Conservation (phyloP, 2,888 invertebrate species). For the Xylocampa areola region DNA sequence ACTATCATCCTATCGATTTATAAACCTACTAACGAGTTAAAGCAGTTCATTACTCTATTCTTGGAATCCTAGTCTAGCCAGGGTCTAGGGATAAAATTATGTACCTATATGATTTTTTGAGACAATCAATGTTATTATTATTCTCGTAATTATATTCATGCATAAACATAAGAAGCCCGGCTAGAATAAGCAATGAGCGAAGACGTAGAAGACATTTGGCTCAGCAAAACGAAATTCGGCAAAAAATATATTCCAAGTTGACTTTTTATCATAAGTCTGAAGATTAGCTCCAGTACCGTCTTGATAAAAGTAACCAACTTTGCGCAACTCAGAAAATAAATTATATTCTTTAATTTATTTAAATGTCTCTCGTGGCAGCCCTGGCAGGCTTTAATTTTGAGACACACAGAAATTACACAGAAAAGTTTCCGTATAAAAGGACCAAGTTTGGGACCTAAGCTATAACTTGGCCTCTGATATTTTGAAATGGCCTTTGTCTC, state of each 20-base stretch:
- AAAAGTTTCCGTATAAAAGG: slow-evolving; percentile 36
- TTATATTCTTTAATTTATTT: slow-evolving; percentile 47
- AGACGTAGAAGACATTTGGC: neutral
- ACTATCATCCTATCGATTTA: too few relatives aligned
- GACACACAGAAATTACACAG: slow-evolving; percentile 32
- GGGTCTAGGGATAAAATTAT: too few relatives aligned
- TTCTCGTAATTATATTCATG: too few relatives aligned
- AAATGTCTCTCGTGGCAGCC: slow-evolving; percentile 25
- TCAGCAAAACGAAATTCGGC: neutral
- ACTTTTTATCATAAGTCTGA: slow-evolving; percentile 16
- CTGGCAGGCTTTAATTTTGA: slow-evolving; percentile 23
- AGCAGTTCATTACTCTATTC: too few relatives aligned
- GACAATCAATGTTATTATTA: too few relatives aligned
- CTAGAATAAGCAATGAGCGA: too few relatives aligned
- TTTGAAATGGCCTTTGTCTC: slow-evolving; percentile 26
- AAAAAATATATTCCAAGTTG: neutral
- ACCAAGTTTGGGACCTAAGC: slow-evolving; percentile 31
- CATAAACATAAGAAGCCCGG: too few relatives aligned
- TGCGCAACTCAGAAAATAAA: slow-evolving; percentile 24
- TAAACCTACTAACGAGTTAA: too few relatives aligned
- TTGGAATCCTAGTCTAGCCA: too few relatives aligned
- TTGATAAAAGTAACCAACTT: slow-evolving; percentile 23
- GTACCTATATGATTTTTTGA: too few relatives aligned
- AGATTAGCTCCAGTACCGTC: slow-evolving; percentile 11
- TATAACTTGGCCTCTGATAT: slow-evolving; percentile 22